Conservation (phyloP, 2,113 vertebrate species). For the Physeter macrocephalus region DNA sequence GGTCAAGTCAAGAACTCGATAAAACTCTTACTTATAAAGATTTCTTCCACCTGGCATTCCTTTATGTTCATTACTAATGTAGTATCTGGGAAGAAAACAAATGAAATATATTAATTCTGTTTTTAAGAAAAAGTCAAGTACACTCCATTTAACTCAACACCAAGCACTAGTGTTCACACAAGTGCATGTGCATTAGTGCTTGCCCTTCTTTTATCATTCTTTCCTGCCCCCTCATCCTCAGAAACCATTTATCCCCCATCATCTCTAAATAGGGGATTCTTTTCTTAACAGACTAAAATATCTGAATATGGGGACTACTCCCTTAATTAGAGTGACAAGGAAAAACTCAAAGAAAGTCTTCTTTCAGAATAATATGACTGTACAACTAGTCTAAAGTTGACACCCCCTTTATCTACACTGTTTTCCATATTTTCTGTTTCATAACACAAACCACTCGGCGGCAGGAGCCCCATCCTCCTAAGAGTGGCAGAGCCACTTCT, state of each 20-base stretch:
- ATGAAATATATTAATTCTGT: slow-evolving; percentile 4
- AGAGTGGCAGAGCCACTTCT: not conserved
- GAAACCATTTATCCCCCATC: not conserved
- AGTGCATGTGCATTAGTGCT: rapidly evolving
- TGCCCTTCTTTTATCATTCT: not conserved
- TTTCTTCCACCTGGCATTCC: slow-evolving; percentile 88
- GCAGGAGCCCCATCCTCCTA: not conserved
- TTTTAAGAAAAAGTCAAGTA: not conserved
- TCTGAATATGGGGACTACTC: not conserved
- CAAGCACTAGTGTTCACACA: not conserved
- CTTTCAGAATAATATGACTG: not conserved
- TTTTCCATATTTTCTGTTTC: not conserved
- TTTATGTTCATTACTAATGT: slow-evolving; percentile 90
- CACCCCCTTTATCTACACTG: not conserved
- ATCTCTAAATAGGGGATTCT: not conserved
- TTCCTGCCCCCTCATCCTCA: not conserved
- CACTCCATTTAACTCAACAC: not conserved
- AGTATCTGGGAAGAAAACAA: slow-evolving; percentile 87
- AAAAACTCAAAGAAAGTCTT: slow-evolving; percentile 16
- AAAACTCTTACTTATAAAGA: slow-evolving; percentile 91
- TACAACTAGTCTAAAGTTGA: not conserved
- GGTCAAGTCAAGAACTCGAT: not conserved
- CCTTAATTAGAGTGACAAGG: not conserved
- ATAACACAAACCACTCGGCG: not conserved
- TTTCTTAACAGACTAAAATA: not conserved